Evolutionary conservation across 2,888 invertebrate genomes (phyloP).

Genomic region (Tupiocoris notatus): DNA sequence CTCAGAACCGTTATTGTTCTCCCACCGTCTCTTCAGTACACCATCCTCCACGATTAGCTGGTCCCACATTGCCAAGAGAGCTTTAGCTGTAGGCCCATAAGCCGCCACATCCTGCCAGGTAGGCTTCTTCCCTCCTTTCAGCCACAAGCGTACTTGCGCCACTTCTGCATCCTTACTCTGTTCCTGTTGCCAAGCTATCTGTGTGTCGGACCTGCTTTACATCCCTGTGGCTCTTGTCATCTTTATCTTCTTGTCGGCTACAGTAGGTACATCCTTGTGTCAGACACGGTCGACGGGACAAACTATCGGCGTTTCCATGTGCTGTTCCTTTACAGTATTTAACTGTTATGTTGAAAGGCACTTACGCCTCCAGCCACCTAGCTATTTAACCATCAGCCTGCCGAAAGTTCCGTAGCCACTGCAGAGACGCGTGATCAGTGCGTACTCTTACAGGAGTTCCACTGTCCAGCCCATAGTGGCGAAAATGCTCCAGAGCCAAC

Average conservation of each 20-base stretch:
- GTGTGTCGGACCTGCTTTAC: neutral
- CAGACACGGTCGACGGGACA: slow-evolving; percentile 48
- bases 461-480: neutral
- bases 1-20: neutral
- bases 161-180: neutral
- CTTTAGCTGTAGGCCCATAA: neutral
- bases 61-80: slow-evolving; percentile 39
- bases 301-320: slow-evolving; percentile 49
- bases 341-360: slow-evolving; percentile 51
- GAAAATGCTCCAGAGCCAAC: neutral
- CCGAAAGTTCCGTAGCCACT: slow-evolving; percentile 12
- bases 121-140: neutral
- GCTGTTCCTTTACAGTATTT: slow-evolving; percentile 48
- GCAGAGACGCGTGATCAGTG: slow-evolving; percentile 17
- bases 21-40: slow-evolving; percentile 22
- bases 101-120: neutral
- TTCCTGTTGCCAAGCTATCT: neutral
- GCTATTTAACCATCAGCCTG: slow-evolving; percentile 44
- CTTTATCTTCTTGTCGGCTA: neutral
- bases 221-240: neutral
- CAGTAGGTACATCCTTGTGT: neutral
- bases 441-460: slow-evolving; percentile 2
- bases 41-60: slow-evolving; percentile 35
- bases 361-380: slow-evolving; percentile 51
- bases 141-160: neutral